Conservation (phyloP, 1,140 invertebrate species). For the Aphelinus atriplicis region DNA sequence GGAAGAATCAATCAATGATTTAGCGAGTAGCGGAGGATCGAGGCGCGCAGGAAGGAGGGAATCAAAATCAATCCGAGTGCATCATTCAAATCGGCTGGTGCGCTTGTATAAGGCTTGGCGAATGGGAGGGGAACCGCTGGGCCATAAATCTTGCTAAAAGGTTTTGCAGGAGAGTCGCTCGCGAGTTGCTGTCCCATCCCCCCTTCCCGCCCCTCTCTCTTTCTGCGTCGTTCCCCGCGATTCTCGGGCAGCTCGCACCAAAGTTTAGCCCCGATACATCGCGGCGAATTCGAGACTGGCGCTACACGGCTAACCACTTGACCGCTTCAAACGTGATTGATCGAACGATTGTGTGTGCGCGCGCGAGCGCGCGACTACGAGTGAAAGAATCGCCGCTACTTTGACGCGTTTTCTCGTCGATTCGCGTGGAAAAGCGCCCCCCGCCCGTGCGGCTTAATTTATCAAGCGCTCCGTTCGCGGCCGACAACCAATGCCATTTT, state of each 20-base stretch:
- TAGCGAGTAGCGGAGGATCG: too few species aligned
- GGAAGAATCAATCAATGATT: too few species aligned
- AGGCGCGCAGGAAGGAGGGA: too few species aligned
- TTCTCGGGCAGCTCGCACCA: slow-evolving; percentile 19
- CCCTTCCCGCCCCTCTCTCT: neutral
- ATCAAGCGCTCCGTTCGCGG: slow-evolving; percentile 16
- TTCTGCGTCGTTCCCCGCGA: slow-evolving; percentile 22
- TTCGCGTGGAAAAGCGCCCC: slow-evolving; percentile 26
- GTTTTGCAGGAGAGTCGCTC: slow-evolving; percentile 33
- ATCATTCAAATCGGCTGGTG: slow-evolving; percentile 32
- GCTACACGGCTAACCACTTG: slow-evolving; percentile 67
- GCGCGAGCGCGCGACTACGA: neutral
- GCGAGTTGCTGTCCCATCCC: neutral
- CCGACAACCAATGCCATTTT: neutral
- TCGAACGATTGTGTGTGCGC: slow-evolving; percentile 52
- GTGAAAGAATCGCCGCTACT: neutral
- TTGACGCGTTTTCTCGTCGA: slow-evolving; percentile 14
- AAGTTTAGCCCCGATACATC: slow-evolving; percentile 39
- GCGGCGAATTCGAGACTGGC: slow-evolving; percentile 62
- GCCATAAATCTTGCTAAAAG: slow-evolving; percentile 59
- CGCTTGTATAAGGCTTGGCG: neutral
- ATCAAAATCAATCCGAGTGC: slow-evolving; percentile 29
- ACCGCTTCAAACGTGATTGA: slow-evolving; percentile 62
- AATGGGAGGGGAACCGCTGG: neutral
- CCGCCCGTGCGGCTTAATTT: slow-evolving; percentile 10